Base-by-base conservation (phyloP, 2,797 vertebrate genomes). In the Glyptemys insculpta region DNA sequence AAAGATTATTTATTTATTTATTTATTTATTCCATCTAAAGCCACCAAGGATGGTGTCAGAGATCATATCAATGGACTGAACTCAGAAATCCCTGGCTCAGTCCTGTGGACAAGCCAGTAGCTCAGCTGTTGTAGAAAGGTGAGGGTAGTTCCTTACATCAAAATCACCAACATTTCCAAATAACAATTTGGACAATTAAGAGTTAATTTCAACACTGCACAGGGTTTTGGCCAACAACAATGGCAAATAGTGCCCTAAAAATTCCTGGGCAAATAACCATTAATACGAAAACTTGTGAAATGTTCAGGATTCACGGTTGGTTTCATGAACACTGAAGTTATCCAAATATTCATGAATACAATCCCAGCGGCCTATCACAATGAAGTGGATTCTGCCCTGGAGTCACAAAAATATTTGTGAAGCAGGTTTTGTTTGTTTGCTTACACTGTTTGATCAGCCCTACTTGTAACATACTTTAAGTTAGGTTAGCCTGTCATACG, bases 391-490 rank as follows among this genome's bases (percentile, higher is more conserved):
- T 86, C 53, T 94, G 79, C 41, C 83, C 27, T 72, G 59, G 29
- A 93, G 85, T 72, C 95, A 86, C 79, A 85, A 79, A 91, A 92
- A 2, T 34, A 62, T 62, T 62, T 34, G 59, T 62, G 59, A 62
- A 62, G 34, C 59, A 34, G 59, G 59, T 31, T 62, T 62, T 62
- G 59, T 62, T 62, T 62, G 29, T 29, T 62, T 62, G 57, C 57
- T 65, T 65, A n/a, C 31, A n/a, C 62, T 59, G 86, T 83, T 96
- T 96, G 85, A 94, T 89, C 91, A 85, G 81, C 49, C 92, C 90
- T 2, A 52, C 57, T 34, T 79, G 96, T 96, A 95, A 95, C 89
- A 47, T 90, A 85, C 31, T 65, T 86, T 92, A 96, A 96, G 93
- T 97, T 94, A 72, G 92, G 89, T 5, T 37, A 68, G n/a, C n/a